Evolutionary conservation across 1,140 invertebrate species (phyloP), one percentile per base, ranked within the genome.

Genomic region (Armadillidium nasatum): DNA sequence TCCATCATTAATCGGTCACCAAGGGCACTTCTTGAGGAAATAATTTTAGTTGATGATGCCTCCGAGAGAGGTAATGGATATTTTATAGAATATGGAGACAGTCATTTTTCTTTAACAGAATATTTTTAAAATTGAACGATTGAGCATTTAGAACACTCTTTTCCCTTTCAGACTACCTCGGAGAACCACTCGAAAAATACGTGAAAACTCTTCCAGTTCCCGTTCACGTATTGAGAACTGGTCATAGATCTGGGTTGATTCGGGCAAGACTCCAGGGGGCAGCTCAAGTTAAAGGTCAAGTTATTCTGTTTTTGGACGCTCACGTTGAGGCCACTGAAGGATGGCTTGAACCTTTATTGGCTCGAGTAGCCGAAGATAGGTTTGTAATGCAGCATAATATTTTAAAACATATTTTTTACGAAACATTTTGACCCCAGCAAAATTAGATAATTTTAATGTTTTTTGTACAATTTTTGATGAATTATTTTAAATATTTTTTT

Each of bases 301-400:
- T 97, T 10, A 94, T 98, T 80, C 97, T 95, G 44, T 98, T 98
- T 87, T 86, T 98, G 66, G 96, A 98, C 85, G 95, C 96, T 10
- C 96, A 98, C 86, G 97, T 95, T 86, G 96, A 98, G 86, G 87
- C 86, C 76, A 88, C 88, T 0, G 93, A 95, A 87, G 95, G 96
- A 7, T 98, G 96, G 96, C 84, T 98, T 72, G 95, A 97, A 83
- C 96, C 96, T 9, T 85, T 98, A 0, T 83, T 98, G 15, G 88
- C 92, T 13, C 89, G 95, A 81, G 96, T 98, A 79, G 94, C 93
- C 0, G 89, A 93, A 83, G 93, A 98, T 86, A 88, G 88, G 88
- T 89, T 80, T 82, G 76, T 76, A 33, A 33, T 33, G 33, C 1
- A 33, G 6, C 33, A 33, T 33, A 33, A 33, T 33, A 33, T n/a